Evolutionary conservation across 92 coral and sea anemone species (phyloP), one percentile per base, ranked within the genome.

Genomic region (Porites lobata): DNA sequence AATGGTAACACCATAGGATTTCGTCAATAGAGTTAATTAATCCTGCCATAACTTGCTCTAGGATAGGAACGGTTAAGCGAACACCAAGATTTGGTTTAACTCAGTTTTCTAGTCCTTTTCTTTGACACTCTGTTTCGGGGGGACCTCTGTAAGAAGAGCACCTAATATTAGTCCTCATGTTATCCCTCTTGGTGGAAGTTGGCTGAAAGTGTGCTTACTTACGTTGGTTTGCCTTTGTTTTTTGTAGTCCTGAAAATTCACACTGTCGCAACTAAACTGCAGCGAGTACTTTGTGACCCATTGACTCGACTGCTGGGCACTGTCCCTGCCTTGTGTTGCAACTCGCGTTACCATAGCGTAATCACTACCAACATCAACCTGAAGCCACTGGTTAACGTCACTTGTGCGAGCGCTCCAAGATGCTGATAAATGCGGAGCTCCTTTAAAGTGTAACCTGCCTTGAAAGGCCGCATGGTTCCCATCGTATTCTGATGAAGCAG

Each of bases 321-420:
- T 10, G 21, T 52, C 54, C 54, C 78, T 52, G 17, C 78, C 78
- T 18, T 74, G 78, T 21, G 78, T 74, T 53, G 78, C 78, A 9
- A 74, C 78, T n/a, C 63, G 14, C 24, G 13, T 74, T 1, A 51
- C 64, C 4, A 3, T 52, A 15, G 38, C 54, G 9, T 56, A 58
- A 53, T 9, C 1, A 72, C 51, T 72, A 19, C 32, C 62, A 19
- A 74, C 38, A 52, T 74, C 78, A 74, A 74, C 53, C 64, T 74
- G 65, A 9, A 74, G 24, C 78, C 78, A 74, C 78, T 74, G 78
- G 9, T 51, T 50, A 12, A 4, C 58, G 50, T 74, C 78, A 8
- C 1, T 56, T 51, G 29, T 52, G 1, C 9, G 38, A 9, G 78
- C 6, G 19, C 43, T 17, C 78, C 78, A 74, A 14, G 62, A 3